phyloP scores from a whole-genome alignment of 2,888 invertebrate genomes.

The Pegoplata infirma region DNA sequence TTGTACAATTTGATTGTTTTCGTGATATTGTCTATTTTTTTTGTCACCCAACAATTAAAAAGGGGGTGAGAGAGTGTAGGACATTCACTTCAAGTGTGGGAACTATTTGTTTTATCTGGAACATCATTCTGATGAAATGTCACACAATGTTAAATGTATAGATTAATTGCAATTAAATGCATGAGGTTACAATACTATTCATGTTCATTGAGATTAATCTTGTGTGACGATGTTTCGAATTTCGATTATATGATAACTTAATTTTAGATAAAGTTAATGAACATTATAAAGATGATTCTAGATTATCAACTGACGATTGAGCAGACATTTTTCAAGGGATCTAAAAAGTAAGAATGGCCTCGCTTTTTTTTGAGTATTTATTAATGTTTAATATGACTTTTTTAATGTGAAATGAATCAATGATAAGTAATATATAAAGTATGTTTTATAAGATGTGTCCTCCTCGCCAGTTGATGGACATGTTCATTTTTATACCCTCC shows the following conservation, averaged over 20 bases:
- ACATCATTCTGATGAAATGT: constrained; percentile 69
- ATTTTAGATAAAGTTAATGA: constrained; percentile 23
- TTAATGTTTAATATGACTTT: too few relatives aligned
- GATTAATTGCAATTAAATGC: constrained; percentile 73
- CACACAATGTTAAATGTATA: constrained; percentile 71
- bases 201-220: constrained; percentile 41
- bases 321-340: too few relatives aligned
- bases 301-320: too few relatives aligned
- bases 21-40: constrained; percentile 40
- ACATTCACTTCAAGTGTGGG: constrained; percentile 48
- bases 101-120: too few relatives aligned
- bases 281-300: constrained; percentile 22
- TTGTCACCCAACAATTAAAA: background rate
- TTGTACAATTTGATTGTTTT: constrained; percentile 52
- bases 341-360: too few relatives aligned
- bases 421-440: too few relatives aligned
- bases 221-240: constrained; percentile 48
- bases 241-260: constrained; percentile 24
- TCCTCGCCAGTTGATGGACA: too few relatives aligned
- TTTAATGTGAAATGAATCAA: too few relatives aligned
- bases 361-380: too few relatives aligned
- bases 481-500: too few relatives aligned
- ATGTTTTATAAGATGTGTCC: too few relatives aligned
- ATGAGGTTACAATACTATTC: constrained; percentile 26
- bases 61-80: constrained; percentile 49